Evolutionary conservation across 2,113 vertebrate genomes (phyloP).

Genomic region (Onychorhynchus coronatus): DNA sequence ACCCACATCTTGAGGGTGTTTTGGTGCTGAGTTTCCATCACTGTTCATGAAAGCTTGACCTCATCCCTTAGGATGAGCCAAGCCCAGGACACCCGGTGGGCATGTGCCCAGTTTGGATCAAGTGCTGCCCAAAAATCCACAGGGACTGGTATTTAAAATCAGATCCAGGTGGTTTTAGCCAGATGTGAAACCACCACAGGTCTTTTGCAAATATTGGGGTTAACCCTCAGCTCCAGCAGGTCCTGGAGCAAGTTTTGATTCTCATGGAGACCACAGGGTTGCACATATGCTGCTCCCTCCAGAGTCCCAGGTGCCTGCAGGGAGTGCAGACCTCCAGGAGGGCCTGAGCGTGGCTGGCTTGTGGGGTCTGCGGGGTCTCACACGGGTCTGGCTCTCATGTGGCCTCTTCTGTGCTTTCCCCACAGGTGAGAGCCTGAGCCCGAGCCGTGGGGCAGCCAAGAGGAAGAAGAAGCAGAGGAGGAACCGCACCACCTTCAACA

Average conservation of each 20-base stretch:
- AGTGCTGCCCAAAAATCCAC: not conserved
- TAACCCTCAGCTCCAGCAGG: not conserved
- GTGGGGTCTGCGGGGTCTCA: rapidly evolving
- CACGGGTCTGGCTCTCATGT: rapidly evolving
- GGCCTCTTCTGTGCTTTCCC: not conserved
- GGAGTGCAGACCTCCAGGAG: not conserved
- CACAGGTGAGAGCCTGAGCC: constrained; percentile 72
- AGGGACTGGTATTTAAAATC: not conserved
- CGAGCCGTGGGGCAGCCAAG: constrained; percentile 56
- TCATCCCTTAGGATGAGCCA: not conserved
- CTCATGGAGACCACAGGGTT: not conserved
- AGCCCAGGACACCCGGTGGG: not conserved
- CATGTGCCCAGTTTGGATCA: not conserved
- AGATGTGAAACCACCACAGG: not conserved
- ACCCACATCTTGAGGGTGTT: not conserved
- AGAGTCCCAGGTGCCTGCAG: not conserved
- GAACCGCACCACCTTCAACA: constrained; percentile 85
- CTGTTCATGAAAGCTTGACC: not conserved
- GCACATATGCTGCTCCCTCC: rapidly evolving
- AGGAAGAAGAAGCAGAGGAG: constrained; percentile 82
- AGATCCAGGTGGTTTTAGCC: not conserved
- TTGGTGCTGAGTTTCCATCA: not conserved
- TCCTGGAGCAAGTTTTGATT: not conserved
- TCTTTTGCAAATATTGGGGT: not conserved
- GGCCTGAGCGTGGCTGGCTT: not conserved